phyloP scores from a whole-genome alignment of 2,888 invertebrate species.

The Sisyra terminalis region DNA sequence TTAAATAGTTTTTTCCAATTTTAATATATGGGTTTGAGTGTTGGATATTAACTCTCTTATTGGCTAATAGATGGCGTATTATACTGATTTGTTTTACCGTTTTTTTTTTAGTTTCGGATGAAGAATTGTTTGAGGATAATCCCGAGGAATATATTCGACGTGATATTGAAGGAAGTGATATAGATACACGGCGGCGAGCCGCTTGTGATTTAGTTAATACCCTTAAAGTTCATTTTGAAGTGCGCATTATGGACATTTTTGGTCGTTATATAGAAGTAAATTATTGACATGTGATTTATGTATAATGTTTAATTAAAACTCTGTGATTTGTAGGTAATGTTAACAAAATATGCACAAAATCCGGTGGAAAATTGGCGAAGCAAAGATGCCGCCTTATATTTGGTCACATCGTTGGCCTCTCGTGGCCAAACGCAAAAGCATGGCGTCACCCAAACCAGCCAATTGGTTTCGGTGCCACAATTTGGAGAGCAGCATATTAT shows the following conservation, averaged over 20 bases:
- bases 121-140: constrained; percentile 94
- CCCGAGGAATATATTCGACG: constrained; percentile 88
- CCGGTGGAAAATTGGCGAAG: constrained; percentile 74
- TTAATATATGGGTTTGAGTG: constrained; percentile 8
- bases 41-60: constrained; percentile 13
- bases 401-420: constrained; percentile 88
- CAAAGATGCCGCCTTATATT: constrained; percentile 91
- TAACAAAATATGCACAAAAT: constrained; percentile 58
- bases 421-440: constrained; percentile 78
- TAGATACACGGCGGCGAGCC: constrained; percentile 87
- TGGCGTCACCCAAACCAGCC: constrained; percentile 82
- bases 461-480: constrained; percentile 74
- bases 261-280: constrained; percentile 74
- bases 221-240: constrained; percentile 74
- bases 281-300: no score
- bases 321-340: constrained; percentile 50
- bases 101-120: constrained; percentile 55
- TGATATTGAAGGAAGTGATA: constrained; percentile 97
- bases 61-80: no score
- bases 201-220: constrained; percentile 95
- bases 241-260: constrained; percentile 74
- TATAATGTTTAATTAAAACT: no score
- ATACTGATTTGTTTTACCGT: no score
- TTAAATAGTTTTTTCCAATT: constrained; percentile 6
- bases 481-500: constrained; percentile 50